Evolutionary conservation across 1,140 invertebrate genomes (phyloP).

Genomic region (Ectropis grisescens): DNA sequence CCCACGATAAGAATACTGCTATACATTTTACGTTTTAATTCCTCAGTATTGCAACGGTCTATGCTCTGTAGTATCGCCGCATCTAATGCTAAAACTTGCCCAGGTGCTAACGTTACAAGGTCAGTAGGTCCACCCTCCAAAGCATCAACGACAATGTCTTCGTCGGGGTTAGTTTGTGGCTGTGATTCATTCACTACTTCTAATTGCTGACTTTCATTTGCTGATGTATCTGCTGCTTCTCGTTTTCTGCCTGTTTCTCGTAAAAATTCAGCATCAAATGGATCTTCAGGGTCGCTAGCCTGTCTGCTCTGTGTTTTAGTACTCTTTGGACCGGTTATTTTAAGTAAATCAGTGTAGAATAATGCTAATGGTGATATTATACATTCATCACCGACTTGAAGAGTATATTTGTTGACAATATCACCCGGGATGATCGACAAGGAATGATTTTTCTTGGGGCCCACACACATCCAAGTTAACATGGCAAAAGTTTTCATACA

Average conservation of each 20-base stretch:
- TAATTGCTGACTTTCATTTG: slow-evolving; percentile 76
- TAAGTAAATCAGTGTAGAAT: slow-evolving; percentile 91
- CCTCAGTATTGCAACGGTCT: slow-evolving; percentile 88
- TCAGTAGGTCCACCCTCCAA: slow-evolving; percentile 74
- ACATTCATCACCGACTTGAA: slow-evolving; percentile 92
- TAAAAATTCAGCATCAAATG: slow-evolving; percentile 93
- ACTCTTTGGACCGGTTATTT: slow-evolving; percentile 82
- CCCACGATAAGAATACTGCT: slow-evolving; percentile 93
- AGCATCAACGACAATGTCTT: slow-evolving; percentile 86
- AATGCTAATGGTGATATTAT: slow-evolving; percentile 91
- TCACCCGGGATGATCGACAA: slow-evolving; percentile 80
- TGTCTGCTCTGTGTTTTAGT: slow-evolving; percentile 82
- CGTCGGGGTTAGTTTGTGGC: slow-evolving; percentile 71
- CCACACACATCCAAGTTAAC: slow-evolving; percentile 91
- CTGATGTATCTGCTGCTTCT: slow-evolving; percentile 60
- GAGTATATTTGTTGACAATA: slow-evolving; percentile 81
- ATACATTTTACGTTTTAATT: slow-evolving; percentile 95
- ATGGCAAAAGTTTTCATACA: slow-evolving; percentile 94
- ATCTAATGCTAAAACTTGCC: slow-evolving; percentile 88
- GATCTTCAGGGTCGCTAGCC: slow-evolving; percentile 90
- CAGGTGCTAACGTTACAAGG: slow-evolving; percentile 77
- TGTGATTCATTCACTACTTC: slow-evolving; percentile 62
- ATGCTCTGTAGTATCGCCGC: slow-evolving; percentile 93
- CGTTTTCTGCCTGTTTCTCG: slow-evolving; percentile 85
- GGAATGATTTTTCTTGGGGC: slow-evolving; percentile 83